Conservation (phyloP, 2,888 invertebrate genomes). For the Drosophila falleni region DNA sequence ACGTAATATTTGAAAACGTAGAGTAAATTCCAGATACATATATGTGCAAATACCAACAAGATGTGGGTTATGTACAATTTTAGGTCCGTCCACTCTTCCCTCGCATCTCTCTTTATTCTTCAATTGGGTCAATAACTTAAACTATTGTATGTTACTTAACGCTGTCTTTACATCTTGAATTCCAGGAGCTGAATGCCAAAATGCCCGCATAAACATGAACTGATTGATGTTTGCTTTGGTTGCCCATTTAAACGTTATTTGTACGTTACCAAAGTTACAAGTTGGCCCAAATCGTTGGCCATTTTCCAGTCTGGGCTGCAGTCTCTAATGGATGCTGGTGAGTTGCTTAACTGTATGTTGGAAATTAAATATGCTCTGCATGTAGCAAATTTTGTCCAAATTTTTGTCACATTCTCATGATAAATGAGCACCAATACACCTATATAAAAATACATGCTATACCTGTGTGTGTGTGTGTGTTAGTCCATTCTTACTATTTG, state of each 20-base stretch:
- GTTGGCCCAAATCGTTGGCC: not conserved
- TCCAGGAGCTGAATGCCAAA: not conserved
- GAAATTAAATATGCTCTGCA: conserved; percentile 27
- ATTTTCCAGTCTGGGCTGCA: not conserved
- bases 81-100: too few species aligned
- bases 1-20: not conserved
- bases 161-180: not conserved
- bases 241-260: conserved; percentile 57
- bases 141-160: conserved; percentile 1
- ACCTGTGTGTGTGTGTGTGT: conserved; percentile 5
- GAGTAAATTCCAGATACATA: not conserved
- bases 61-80: not conserved
- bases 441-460: not conserved
- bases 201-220: conserved; percentile 59
- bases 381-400: conserved; percentile 16
- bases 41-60: not conserved
- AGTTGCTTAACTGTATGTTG: conserved; percentile 21
- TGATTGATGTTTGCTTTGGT: conserved; percentile 60
- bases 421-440: conserved; percentile 5
- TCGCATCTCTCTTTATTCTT: not conserved
- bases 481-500: conserved; percentile 5
- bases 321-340: conserved; percentile 15
- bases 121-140: conserved; percentile 5
- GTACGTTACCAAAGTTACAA: conserved; percentile 37
- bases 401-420: conserved; percentile 28